Evolutionary conservation across 2,113 vertebrate genomes (phyloP), one percentile per base, ranked within the genome.

Genomic region (Crotalus horridus): DNA sequence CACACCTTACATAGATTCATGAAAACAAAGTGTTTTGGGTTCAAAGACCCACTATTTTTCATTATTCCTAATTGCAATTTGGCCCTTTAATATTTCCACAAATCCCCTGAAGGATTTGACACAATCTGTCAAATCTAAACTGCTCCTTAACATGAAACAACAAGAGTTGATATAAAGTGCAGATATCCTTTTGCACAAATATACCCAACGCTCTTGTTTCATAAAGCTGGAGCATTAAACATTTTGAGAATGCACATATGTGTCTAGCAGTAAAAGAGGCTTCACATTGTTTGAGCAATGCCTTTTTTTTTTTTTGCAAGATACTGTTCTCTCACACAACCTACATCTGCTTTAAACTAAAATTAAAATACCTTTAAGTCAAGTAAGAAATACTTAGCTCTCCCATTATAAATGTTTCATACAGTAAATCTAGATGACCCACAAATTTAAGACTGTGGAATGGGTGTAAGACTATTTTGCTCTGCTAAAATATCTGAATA

Each of bases 31-130:
- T 95, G 92, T 91, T 91, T 92, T 69, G 93, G 94, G 95, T 94
- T 90, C 51, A 59, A 90, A 93, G 55, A 17, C 8, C 51, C 90
- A 43, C 90, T 24, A 91, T 93, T 93, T 93, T 92, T 96, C 93
- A 95, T 92, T 64, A 55, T 92, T 96, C 95, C 91, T 85, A 91
- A 89, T 91, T 94, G 93, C 94, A 95, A 93, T 94, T 96, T 95
- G 97, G 97, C 96, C 96, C 96, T 97, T 96, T 93, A 85, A 95
- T 94, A 95, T 95, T 89, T 96, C 93, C 93, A 92, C 89, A 96
- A 92, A 95, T 96, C 90, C 94, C 95, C 92, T 55, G 64, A 69
- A 69, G 29, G 64, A 69, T 33, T 69, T 69, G 64, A 94, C 59
- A 90, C 91, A 95, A 87, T 93, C 94, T 95, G 93, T 94, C 92